Evolutionary conservation across 2,888 invertebrate genomes (phyloP).

Genomic region (Drosophila demipolita): DNA sequence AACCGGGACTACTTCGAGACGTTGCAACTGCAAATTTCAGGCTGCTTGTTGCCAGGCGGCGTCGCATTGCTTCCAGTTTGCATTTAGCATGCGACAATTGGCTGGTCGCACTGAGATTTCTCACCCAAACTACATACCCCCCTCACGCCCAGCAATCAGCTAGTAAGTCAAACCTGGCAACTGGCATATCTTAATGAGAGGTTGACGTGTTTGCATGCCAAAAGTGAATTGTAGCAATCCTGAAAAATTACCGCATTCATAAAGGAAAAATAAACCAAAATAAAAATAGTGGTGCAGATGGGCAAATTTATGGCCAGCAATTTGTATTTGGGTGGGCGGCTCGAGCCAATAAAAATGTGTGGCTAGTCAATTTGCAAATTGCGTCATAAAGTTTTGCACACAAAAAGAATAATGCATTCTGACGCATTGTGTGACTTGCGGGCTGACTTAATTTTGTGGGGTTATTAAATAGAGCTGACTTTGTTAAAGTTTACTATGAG

Average conservation of each 20-base stretch:
- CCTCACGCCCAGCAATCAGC: not conserved
- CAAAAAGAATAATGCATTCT: slow-evolving; percentile 36
- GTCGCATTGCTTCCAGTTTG: slow-evolving; percentile 5
- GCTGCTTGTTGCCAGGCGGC: slow-evolving; percentile 45
- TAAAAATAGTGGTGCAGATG: slow-evolving; percentile 41
- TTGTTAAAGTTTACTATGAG: not conserved
- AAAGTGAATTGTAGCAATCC: slow-evolving; percentile 29
- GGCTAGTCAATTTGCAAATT: slow-evolving; percentile 68
- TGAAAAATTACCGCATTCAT: slow-evolving; percentile 49
- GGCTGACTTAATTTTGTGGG: not conserved
- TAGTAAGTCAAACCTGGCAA: slow-evolving; percentile 46
- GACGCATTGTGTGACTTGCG: slow-evolving; percentile 15
- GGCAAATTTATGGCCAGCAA: slow-evolving; percentile 46
- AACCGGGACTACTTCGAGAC: slow-evolving; percentile 46
- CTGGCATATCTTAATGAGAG: slow-evolving; percentile 75
- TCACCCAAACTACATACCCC: slow-evolving; percentile 6
- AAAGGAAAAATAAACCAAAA: slow-evolving; percentile 9
- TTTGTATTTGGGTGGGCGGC: slow-evolving; percentile 38
- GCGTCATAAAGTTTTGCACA: slow-evolving; percentile 54
- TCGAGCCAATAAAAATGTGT: slow-evolving; percentile 56
- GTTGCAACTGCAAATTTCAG: slow-evolving; percentile 36
- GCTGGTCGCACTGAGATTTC: slow-evolving; percentile 47
- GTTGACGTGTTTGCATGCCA: slow-evolving; percentile 75
- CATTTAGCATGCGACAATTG: slow-evolving; percentile 61
- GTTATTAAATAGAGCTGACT: not conserved